These are phyloP conservation scores for Acrobasis suavella DNA, from an alignment of 2,888 invertebrate species.

Conservation along the genomic window DNA sequence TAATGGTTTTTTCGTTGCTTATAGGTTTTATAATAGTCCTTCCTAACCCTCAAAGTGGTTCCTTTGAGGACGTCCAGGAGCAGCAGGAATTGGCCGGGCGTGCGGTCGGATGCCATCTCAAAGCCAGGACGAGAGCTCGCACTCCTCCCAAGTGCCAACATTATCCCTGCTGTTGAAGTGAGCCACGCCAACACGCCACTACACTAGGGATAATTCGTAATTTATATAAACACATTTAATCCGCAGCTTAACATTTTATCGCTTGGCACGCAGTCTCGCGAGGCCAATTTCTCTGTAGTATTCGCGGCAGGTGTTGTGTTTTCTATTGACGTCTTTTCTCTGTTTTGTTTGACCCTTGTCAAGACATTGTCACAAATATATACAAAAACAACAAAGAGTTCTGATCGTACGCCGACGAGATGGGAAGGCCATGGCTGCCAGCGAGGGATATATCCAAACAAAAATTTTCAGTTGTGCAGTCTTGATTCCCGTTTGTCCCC, in stretches of 20 bases:
- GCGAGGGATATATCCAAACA: too few species aligned
- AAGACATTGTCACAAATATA: background rate
- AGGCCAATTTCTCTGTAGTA: background rate
- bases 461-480: too few species aligned
- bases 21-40: too few species aligned
- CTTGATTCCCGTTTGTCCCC: too few species aligned
- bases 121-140: background rate
- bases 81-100: too few species aligned
- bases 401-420: background rate
- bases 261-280: background rate
- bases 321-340: too few species aligned
- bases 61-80: too few species aligned
- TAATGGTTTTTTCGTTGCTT: too few species aligned
- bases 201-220: background rate
- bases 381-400: background rate
- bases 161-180: background rate
- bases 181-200: background rate
- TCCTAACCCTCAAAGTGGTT: too few species aligned
- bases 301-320: too few species aligned
- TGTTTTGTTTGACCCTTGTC: too few species aligned
- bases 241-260: background rate
- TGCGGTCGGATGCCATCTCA: too few species aligned
- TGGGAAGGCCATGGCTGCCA: background rate
- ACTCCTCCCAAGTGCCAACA: background rate
- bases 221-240: background rate